Evolutionary conservation across 2,113 vertebrate genomes (phyloP), one percentile per base, ranked within the genome.

Genomic region (Jaculus jaculus): DNA sequence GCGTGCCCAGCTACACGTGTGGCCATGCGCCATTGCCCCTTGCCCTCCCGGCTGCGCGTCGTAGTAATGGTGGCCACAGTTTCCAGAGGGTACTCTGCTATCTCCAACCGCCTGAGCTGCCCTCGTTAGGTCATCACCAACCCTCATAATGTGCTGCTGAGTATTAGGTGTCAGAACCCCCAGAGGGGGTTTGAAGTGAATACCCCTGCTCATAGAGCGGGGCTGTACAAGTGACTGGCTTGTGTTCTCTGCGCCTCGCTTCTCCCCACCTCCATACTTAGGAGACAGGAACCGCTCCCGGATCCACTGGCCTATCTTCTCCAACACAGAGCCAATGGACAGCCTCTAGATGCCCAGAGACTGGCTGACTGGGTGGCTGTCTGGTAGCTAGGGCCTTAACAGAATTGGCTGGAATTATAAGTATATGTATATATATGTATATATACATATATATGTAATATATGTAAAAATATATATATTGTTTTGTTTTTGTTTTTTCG

Each of bases 1-100:
- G 61, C 84, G 68, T 51, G 30, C 32, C n/a, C 58, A 58, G 37
- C 61, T 92, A 32, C 60, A 86, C 84, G 68, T 69, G 81, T 61
- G 47, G 60, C 72, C 63, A 7, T 0, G 32, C 60, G 34, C 84
- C 23, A 3, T 11, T 0, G 0, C 7, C 71, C 63, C 73, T 69
- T 82, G 71, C 84, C 58, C 69, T 75, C 42, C 82, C 12, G 8
- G 54, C n/a, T 69, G 63, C 39, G 42, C 54, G 3, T 65, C 37
- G 75, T 37, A 65, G 39, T 79, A 73, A 84, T 30, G 61, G 65
- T 3, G 39, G 20, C n/a, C 69, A 72, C 28, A 10, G 61, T 15
- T 58, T 72, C 39, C 5, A 32, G 30, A 9, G 15, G 30, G 47
- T 0, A 9, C 47, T 84, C 80, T 37, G 28, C 60, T 90, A 87